These are phyloP conservation scores for Ormyrus labotus DNA, from an alignment of 2,888 invertebrate genomes.

Conservation along the genomic window DNA sequence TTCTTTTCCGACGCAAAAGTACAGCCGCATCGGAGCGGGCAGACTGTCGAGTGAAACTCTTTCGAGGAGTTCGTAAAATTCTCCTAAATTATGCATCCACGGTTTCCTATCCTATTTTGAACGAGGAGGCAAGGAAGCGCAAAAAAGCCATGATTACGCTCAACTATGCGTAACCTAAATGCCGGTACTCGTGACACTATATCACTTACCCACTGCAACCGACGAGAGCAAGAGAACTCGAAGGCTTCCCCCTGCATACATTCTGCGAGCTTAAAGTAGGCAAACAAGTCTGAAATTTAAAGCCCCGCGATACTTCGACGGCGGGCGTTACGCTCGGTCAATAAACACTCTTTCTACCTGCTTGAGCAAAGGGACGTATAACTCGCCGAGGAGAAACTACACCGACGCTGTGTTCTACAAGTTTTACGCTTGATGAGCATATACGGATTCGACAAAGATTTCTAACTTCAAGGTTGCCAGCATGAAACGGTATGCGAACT, in stretches of 20 bases:
- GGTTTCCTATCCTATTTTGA: no score
- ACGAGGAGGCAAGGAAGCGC: neutral
- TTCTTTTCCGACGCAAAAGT: no score
- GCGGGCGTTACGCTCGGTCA: slow-evolving; percentile 36
- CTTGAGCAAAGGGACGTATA: slow-evolving; percentile 14
- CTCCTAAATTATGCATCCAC: no score
- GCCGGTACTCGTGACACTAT: neutral
- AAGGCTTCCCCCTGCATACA: neutral
- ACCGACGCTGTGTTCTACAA: neutral
- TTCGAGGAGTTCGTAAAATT: no score
- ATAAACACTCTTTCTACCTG: slow-evolving; percentile 52
- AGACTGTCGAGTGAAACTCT: no score
- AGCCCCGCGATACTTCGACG: slow-evolving; percentile 47
- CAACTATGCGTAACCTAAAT: slow-evolving; percentile 1
- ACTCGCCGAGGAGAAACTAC: neutral
- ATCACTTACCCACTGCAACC: slow-evolving; percentile 16
- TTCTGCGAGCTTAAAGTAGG: slow-evolving; percentile 36
- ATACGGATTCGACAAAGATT: neutral
- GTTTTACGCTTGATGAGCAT: neutral
- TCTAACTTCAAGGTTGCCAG: no score
- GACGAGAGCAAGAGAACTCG: neutral
- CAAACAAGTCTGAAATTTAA: slow-evolving; percentile 61
- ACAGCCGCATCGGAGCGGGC: no score
- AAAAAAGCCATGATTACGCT: slow-evolving; percentile 10
- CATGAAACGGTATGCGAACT: no score